phyloP scores from a whole-genome alignment of 2,797 vertebrate genomes.

The Sebastes taczanowskii region DNA sequence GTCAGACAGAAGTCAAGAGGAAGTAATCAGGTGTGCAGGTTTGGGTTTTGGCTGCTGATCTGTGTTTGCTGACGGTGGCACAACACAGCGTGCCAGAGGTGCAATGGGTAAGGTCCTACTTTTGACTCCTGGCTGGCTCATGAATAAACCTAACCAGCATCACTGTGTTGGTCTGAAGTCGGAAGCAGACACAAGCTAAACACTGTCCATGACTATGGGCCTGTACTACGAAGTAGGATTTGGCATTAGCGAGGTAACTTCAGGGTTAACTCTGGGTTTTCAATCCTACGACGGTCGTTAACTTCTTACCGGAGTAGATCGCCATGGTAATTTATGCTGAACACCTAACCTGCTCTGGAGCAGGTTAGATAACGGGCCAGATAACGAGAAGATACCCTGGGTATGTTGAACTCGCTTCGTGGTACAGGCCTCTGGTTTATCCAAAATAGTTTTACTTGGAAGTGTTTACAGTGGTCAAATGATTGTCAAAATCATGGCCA shows the following conservation, averaged over 20 bases:
- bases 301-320: no score
- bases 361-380: no score
- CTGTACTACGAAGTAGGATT: no score
- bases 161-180: neutral
- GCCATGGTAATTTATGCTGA: no score
- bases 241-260: no score
- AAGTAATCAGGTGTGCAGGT: conserved; percentile 4
- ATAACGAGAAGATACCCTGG: no score
- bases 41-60: neutral
- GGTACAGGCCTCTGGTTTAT: no score
- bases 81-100: conserved; percentile 28
- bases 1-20: neutral
- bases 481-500: neutral
- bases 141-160: neutral
- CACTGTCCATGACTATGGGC: no score
- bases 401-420: no score
- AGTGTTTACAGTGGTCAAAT: neutral
- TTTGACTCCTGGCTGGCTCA: conserved; percentile 53
- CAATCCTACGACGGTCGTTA: no score
- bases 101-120: conserved; percentile 51
- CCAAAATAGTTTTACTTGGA: neutral
- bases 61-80: neutral
- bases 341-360: no score
- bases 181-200: neutral
- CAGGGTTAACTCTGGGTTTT: no score